Conservation (phyloP, 2,113 vertebrate genomes). For the Strix aluco region DNA sequence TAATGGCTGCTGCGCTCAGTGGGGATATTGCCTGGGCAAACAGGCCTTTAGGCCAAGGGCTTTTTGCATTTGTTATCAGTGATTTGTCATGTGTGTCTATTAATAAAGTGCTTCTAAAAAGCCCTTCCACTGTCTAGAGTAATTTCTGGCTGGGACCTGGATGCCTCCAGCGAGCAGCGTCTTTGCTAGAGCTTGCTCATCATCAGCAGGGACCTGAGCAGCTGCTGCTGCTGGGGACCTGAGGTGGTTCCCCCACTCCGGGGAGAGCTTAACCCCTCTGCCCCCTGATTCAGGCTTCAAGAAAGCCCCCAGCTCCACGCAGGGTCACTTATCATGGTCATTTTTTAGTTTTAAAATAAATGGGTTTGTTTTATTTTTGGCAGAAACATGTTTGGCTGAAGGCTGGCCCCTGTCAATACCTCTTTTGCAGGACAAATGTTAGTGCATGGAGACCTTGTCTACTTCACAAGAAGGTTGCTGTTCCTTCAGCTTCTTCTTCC, state of each 20-base stretch:
- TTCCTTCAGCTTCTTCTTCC: neutral
- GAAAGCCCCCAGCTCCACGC: neutral
- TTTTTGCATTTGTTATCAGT: neutral
- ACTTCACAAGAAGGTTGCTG: neutral
- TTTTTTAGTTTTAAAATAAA: neutral
- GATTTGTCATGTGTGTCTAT: neutral
- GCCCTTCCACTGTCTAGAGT: neutral
- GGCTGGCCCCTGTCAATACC: neutral
- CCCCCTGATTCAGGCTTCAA: neutral
- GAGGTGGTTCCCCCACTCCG: fast-evolving
- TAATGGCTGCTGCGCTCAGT: neutral
- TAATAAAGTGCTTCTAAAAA: neutral
- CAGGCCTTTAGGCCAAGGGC: neutral
- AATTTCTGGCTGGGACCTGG: neutral
- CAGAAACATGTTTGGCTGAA: neutral
- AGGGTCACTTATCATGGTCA: fast-evolving
- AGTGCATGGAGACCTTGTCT: fast-evolving
- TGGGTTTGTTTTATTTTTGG: neutral
- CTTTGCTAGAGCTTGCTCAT: neutral
- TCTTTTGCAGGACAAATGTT: neutral
- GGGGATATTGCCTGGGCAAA: neutral
- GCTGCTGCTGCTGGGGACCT: neutral
- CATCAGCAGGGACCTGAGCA: neutral
- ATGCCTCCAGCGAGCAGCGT: fast-evolving
- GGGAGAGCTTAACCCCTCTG: neutral